These are phyloP conservation scores for Bombus huntii DNA, from an alignment of 1,140 invertebrate genomes.

Conservation along the genomic window DNA sequence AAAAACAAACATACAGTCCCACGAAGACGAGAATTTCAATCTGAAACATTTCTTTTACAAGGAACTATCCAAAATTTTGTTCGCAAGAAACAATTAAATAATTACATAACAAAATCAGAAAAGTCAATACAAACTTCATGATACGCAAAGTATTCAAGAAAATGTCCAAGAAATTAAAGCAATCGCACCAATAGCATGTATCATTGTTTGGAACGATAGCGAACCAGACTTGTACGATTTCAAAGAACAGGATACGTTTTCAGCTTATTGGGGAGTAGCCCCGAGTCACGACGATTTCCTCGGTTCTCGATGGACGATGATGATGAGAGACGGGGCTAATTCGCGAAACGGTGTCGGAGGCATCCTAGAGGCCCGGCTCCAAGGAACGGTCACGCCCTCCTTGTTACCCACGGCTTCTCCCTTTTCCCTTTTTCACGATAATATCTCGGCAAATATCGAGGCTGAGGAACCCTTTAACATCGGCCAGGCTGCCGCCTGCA, in stretches of 20 bases:
- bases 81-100: too few species aligned
- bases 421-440: constrained; percentile 61
- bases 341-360: constrained; percentile 69
- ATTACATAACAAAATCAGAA: too few species aligned
- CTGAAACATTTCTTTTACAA: not conserved
- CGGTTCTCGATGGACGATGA: constrained; percentile 49
- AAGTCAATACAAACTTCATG: too few species aligned
- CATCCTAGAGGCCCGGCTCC: constrained; percentile 60
- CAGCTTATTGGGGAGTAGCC: constrained; percentile 35
- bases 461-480: constrained; percentile 63
- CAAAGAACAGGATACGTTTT: constrained; percentile 19
- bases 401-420: constrained; percentile 61
- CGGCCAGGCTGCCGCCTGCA: constrained; percentile 66
- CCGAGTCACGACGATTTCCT: constrained; percentile 50
- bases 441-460: constrained; percentile 72
- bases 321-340: constrained; percentile 64
- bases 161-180: too few species aligned
- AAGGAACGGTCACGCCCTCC: constrained; percentile 66
- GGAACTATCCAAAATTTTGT: too few species aligned
- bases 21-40: not conserved
- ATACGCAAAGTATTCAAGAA: too few species aligned
- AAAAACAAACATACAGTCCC: not conserved
- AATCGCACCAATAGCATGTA: too few species aligned
- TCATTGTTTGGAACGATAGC: not conserved
- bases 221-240: not conserved